Conservation (phyloP, 1,140 invertebrate genomes). For the Ceratina australensis region DNA sequence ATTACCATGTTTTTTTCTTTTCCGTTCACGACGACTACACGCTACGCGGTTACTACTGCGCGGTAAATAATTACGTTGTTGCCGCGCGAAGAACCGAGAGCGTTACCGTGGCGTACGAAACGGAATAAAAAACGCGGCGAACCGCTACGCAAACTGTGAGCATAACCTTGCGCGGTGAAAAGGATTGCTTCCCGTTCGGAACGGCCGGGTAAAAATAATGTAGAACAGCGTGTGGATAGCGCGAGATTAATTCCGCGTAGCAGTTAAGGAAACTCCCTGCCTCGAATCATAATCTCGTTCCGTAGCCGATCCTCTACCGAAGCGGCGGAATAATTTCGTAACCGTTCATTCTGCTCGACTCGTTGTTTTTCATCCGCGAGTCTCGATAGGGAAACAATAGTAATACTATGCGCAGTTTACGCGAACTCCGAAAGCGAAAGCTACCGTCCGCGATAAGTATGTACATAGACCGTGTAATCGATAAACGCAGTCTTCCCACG, state of each 20-base stretch:
- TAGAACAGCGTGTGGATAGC: too few relatives aligned
- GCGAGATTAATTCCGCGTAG: slow-evolving; percentile 28
- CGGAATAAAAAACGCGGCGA: slow-evolving; percentile 19
- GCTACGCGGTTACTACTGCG: slow-evolving; percentile 36
- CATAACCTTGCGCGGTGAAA: slow-evolving; percentile 50
- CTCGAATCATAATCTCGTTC: slow-evolving; percentile 31
- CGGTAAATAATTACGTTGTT: slow-evolving; percentile 54
- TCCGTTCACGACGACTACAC: background rate
- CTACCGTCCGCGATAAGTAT: background rate
- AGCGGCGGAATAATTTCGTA: slow-evolving; percentile 33
- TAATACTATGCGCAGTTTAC: slow-evolving; percentile 32
- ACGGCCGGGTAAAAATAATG: too few relatives aligned
- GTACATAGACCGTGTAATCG: background rate
- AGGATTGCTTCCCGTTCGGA: slow-evolving; percentile 32
- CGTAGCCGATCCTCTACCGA: slow-evolving; percentile 9
- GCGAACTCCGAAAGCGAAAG: background rate
- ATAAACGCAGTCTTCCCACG: too few relatives aligned
- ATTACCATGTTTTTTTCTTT: slow-evolving; percentile 4
- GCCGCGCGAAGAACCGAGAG: slow-evolving; percentile 14
- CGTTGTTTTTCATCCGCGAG: slow-evolving; percentile 18
- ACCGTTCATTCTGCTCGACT: slow-evolving; percentile 35
- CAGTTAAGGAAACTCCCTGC: slow-evolving; percentile 35
- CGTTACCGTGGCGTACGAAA: slow-evolving; percentile 9
- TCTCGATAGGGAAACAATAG: slow-evolving; percentile 47
- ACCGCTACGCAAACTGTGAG: background rate